Percentiles rank a stretch among this genome's conserved stretches.
Conservation (phyloP, 2,888 invertebrate genomes). For the Cephus spinipes region DNA sequence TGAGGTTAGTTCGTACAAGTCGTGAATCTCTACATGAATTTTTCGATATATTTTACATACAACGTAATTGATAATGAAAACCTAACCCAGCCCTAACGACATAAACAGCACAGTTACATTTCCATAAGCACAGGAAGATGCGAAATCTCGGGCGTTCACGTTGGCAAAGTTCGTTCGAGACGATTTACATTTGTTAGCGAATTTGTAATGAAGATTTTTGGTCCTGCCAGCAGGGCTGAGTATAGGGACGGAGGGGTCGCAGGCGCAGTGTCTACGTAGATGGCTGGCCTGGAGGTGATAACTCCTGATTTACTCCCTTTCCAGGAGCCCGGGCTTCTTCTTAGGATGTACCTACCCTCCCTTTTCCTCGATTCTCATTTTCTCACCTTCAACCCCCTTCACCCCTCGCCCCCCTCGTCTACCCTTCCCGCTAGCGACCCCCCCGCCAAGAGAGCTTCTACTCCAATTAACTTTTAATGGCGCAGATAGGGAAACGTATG, state of each 20-base stretch:
- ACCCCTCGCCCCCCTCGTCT: slow-evolving; percentile 21
- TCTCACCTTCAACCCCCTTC: slow-evolving; percentile 36
- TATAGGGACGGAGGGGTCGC: not conserved
- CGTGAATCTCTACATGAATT: no score
- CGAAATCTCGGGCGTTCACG: not conserved
- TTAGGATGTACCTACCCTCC: slow-evolving; percentile 10
- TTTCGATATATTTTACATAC: no score
- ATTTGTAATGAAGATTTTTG: slow-evolving; percentile 56
- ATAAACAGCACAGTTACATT: not conserved
- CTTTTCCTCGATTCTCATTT: slow-evolving; percentile 38
- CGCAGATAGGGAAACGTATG: slow-evolving; percentile 58
- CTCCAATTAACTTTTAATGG: slow-evolving; percentile 61
- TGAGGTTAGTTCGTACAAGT: no score
- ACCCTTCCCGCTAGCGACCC: not conserved
- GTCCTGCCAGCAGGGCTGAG: slow-evolving; percentile 24
- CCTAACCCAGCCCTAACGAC: not conserved
- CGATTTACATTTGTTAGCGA: slow-evolving; percentile 59
- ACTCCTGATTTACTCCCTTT: slow-evolving; percentile 57
- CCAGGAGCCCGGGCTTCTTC: slow-evolving; percentile 13
- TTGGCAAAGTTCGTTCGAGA: slow-evolving; percentile 24
- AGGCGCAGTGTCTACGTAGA: slow-evolving; percentile 14
- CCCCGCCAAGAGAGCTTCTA: slow-evolving; percentile 48
- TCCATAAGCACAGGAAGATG: not conserved
- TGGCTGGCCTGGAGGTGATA: slow-evolving; percentile 56
- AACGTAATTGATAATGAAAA: not conserved